phyloP scores from a whole-genome alignment of 2,888 invertebrate species.

The Pycnomerus fuliginosus region DNA sequence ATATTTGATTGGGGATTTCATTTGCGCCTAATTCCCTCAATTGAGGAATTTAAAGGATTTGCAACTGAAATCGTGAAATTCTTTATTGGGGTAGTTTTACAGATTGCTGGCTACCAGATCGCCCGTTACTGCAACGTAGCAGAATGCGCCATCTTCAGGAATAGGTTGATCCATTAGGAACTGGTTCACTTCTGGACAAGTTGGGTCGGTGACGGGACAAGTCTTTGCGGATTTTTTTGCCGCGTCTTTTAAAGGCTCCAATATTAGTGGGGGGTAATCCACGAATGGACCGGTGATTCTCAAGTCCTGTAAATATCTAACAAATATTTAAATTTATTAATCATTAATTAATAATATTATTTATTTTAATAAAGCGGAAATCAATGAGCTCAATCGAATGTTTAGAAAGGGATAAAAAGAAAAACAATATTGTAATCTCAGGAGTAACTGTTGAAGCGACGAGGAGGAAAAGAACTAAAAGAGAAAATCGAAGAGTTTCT shows the following conservation, averaged over 20 bases:
- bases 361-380: too few species aligned
- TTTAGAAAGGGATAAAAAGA: too few species aligned
- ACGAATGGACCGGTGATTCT: constrained; percentile 55
- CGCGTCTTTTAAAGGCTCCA: constrained; percentile 50
- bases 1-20: constrained; percentile 26
- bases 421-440: too few species aligned
- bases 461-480: too few species aligned
- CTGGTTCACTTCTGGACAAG: constrained; percentile 52
- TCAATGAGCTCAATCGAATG: too few species aligned
- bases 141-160: constrained; percentile 58
- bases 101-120: constrained; percentile 45
- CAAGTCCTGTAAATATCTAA: constrained; percentile 52
- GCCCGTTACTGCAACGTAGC: constrained; percentile 58
- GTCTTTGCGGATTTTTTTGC: constrained; percentile 49
- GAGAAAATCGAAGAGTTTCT: too few species aligned
- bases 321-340: constrained; percentile 4
- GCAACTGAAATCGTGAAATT: background rate
- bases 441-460: too few species aligned
- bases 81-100: background rate
- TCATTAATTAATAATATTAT: background rate
- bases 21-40: background rate
- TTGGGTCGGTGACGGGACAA: constrained; percentile 54
- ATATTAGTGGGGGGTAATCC: constrained; percentile 50
- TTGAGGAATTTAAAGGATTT: background rate
- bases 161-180: constrained; percentile 54